phyloP scores from a whole-genome alignment of 2,113 vertebrate genomes.

The Caranx melampygus region DNA sequence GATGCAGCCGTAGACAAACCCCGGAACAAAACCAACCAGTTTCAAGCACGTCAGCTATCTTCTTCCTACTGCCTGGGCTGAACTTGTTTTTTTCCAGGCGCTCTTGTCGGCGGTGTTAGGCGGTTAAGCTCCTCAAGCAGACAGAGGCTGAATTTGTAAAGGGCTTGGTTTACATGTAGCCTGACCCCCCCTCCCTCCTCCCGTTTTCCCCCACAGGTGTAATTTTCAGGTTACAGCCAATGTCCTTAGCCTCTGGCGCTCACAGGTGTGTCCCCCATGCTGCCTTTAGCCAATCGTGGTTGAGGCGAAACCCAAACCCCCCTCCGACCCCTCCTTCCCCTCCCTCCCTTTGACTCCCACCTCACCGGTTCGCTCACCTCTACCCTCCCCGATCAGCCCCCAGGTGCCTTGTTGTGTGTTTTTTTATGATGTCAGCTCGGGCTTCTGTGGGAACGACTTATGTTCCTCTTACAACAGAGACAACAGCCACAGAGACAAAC shows the following conservation, averaged over 20 bases:
- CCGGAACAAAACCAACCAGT: slow-evolving; percentile 68
- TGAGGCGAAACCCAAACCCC: slow-evolving; percentile 54
- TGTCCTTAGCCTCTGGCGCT: slow-evolving; percentile 84
- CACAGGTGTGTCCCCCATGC: slow-evolving; percentile 92
- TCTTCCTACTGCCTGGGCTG: slow-evolving; percentile 47
- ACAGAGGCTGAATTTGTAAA: slow-evolving; percentile 92
- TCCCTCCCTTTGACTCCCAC: slow-evolving; percentile 34
- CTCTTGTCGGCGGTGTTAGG: slow-evolving; percentile 72
- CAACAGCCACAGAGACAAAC: slow-evolving; percentile 46
- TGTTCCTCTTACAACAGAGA: slow-evolving; percentile 72
- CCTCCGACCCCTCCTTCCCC: slow-evolving; percentile 19
- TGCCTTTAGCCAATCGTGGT: slow-evolving; percentile 81
- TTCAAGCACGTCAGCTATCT: slow-evolving; percentile 59
- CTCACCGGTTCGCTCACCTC: slow-evolving; percentile 66
- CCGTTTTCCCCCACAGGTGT: slow-evolving; percentile 94
- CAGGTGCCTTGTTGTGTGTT: slow-evolving; percentile 79
- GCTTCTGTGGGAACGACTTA: slow-evolving; percentile 81
- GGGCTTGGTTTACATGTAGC: slow-evolving; percentile 96
- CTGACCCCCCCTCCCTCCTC: slow-evolving; percentile 67
- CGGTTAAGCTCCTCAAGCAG: slow-evolving; percentile 87
- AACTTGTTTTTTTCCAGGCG: slow-evolving; percentile 72
- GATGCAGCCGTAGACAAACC: slow-evolving; percentile 60
- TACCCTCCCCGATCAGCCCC: slow-evolving; percentile 60
- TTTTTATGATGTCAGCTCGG: slow-evolving; percentile 84
- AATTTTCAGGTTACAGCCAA: slow-evolving; percentile 89